These are phyloP conservation scores for Gambelia wislizenii DNA, from an alignment of 2,797 vertebrate genomes.

Conservation along the genomic window DNA sequence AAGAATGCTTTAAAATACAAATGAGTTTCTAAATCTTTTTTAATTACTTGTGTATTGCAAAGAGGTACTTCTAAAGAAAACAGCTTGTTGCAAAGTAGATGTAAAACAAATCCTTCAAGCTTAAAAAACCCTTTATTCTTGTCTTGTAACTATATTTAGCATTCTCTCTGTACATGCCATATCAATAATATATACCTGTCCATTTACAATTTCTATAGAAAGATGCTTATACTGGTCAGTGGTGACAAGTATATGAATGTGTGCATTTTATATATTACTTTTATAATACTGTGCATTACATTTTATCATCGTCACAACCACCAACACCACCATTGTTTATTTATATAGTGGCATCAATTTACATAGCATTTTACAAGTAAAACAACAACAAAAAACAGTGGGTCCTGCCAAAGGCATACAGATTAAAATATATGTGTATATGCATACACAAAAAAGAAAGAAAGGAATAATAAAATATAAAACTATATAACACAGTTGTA, in stretches of 20 bases:
- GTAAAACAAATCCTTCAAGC: neutral
- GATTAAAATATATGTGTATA: too few species aligned
- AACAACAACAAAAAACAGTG: too few species aligned
- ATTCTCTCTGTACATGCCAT: neutral
- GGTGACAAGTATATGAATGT: neutral
- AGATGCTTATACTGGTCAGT: neutral
- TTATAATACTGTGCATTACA: too few species aligned
- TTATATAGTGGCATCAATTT: too few species aligned
- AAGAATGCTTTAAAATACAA: conserved; percentile 49
- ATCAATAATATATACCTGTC: neutral
- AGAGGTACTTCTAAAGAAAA: conserved; percentile 1
- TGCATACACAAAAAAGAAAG: too few species aligned
- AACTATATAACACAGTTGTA: too few species aligned
- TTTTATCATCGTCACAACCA: too few species aligned
- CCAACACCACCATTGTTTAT: too few species aligned
- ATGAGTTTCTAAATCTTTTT: conserved; percentile 21
- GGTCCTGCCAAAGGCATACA: too few species aligned
- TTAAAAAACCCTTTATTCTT: neutral
- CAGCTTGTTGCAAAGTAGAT: conserved; percentile 5
- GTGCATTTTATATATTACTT: neutral
- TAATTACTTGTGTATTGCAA: conserved; percentile 13
- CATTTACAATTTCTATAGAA: neutral
- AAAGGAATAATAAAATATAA: too few species aligned
- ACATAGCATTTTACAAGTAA: too few species aligned
- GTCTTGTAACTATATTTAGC: neutral